Evolutionary conservation across 2,888 invertebrate species (phyloP).

Genomic region (Heliconius cydno): DNA sequence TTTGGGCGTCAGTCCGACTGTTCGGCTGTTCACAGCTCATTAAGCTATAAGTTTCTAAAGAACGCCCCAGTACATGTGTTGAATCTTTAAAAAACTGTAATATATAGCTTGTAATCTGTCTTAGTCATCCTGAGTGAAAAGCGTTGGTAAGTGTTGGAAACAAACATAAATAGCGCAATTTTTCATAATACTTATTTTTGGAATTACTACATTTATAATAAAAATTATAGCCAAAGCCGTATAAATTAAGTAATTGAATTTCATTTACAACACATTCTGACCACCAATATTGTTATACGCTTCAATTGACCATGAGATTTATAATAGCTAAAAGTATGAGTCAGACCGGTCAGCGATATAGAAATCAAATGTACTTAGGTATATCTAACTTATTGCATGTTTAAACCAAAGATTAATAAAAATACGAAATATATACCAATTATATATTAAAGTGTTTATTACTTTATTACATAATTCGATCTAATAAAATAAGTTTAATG

Average conservation of each 20-base stretch:
- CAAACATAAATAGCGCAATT: background rate
- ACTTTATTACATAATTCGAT: background rate
- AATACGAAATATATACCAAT: background rate
- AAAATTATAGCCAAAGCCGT: background rate
- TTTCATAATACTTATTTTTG: background rate
- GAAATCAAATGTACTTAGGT: constrained; percentile 10
- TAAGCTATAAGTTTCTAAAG: constrained; percentile 28
- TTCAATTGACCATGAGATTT: constrained; percentile 64
- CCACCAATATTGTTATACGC: constrained; percentile 63
- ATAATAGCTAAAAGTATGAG: constrained; percentile 69
- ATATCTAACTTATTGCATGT: background rate
- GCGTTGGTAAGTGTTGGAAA: background rate
- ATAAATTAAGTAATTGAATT: constrained; percentile 19
- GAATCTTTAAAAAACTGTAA: no score
- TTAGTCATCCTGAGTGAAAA: background rate
- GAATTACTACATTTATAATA: background rate
- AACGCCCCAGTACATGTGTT: background rate
- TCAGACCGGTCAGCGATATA: constrained; percentile 53
- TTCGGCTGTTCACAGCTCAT: constrained; percentile 35
- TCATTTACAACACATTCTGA: constrained; percentile 57
- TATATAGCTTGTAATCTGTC: no score
- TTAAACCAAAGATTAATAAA: background rate
- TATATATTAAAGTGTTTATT: background rate
- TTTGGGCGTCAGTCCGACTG: constrained; percentile 46
- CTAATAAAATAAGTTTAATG: background rate